These are phyloP conservation scores for Echinometra lucunter DNA, from an alignment of 53 echinoderm and acorn worm species.

Conservation along the genomic window DNA sequence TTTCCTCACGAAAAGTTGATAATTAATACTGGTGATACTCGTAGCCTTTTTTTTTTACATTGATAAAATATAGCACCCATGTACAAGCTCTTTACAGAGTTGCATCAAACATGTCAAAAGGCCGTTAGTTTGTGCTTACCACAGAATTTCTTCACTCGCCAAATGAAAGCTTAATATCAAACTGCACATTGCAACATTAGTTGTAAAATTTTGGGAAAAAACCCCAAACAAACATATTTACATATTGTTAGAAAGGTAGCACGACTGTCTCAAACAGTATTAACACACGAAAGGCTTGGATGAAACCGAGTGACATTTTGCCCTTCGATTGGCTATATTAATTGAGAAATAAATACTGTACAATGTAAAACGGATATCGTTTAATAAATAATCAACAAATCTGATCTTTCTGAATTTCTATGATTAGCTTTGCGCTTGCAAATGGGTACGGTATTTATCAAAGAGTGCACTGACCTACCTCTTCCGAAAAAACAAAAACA, in stretches of 20 bases:
- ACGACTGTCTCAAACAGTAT: neutral
- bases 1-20: no score
- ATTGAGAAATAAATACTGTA: constrained; percentile 25
- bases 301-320: neutral
- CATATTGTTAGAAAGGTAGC: constrained; percentile 5
- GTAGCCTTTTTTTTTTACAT: no score
- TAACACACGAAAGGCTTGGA: neutral
- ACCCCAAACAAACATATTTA: constrained; percentile 23
- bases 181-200: neutral
- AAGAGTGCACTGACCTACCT: neutral
- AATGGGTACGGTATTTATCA: neutral
- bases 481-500: no score
- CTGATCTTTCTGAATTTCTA: no score
- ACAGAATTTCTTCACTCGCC: no score
- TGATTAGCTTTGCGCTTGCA: no score
- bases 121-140: no score
- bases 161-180: neutral
- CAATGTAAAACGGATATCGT: neutral
- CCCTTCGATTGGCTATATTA: neutral
- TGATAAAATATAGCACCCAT: no score
- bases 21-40: no score
- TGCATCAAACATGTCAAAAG: no score
- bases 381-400: neutral
- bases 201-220: neutral
- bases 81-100: no score